Evolutionary conservation across 2,888 invertebrate genomes (phyloP).

Genomic region (Eristalis intricaria): DNA sequence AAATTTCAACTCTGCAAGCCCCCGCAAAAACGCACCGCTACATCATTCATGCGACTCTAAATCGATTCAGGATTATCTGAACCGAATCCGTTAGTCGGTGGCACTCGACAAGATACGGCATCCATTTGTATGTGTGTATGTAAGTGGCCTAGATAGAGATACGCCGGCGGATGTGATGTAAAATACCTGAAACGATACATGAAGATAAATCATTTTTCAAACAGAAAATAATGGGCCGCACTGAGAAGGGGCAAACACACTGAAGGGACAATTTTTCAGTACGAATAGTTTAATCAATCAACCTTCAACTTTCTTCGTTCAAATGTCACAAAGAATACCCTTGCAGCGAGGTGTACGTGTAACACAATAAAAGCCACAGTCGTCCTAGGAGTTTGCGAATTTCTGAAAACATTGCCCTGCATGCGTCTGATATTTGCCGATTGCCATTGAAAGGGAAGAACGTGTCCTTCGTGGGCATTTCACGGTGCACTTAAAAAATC

Average conservation of each 20-base stretch:
- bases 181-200: slow-evolving; percentile 50
- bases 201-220: slow-evolving; percentile 48
- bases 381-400: slow-evolving; percentile 10
- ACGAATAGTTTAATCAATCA: slow-evolving; percentile 62
- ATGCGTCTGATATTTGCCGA: slow-evolving; percentile 1
- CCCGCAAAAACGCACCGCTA: slow-evolving; percentile 40
- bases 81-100: slow-evolving; percentile 40
- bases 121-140: slow-evolving; percentile 60
- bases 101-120: slow-evolving; percentile 32
- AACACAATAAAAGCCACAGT: slow-evolving; percentile 10
- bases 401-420: background rate
- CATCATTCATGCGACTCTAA: slow-evolving; percentile 62
- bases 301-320: slow-evolving; percentile 57
- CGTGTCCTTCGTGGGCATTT: slow-evolving; percentile 31
- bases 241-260: background rate
- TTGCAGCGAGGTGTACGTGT: background rate
- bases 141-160: slow-evolving; percentile 3
- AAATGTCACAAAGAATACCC: slow-evolving; percentile 54
- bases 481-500: slow-evolving; percentile 39
- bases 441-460: slow-evolving; percentile 27
- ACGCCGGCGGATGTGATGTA: slow-evolving; percentile 29
- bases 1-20: slow-evolving; percentile 51
- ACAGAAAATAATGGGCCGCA: slow-evolving; percentile 34
- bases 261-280: slow-evolving; percentile 46
- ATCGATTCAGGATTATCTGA: slow-evolving; percentile 55